phyloP scores from a whole-genome alignment of 2,113 vertebrate genomes.

The Myiozetetes cayanensis region DNA sequence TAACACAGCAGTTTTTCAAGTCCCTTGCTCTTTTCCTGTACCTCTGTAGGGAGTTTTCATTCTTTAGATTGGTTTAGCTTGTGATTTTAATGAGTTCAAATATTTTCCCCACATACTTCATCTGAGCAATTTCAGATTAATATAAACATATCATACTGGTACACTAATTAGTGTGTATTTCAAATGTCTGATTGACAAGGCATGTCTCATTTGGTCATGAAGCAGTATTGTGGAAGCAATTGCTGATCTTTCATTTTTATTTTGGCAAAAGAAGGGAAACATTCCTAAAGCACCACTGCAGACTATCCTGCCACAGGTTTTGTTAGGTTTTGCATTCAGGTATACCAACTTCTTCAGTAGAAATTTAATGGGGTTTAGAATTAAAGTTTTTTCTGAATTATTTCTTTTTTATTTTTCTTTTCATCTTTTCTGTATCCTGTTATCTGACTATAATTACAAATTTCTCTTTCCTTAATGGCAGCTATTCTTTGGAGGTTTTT shows the following conservation, averaged over 20 bases:
- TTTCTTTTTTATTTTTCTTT: not conserved
- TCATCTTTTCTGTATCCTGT: not conserved
- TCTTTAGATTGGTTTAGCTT: slow-evolving; percentile 24
- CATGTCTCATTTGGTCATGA: not conserved
- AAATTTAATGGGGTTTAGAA: not conserved
- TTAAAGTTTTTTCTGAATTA: not conserved
- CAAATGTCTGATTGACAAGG: not conserved
- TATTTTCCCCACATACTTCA: not conserved
- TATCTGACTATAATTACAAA: not conserved
- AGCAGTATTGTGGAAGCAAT: not conserved
- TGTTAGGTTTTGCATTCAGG: not conserved
- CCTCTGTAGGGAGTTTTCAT: not conserved
- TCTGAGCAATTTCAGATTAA: slow-evolving; percentile 2
- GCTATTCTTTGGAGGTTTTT: not conserved
- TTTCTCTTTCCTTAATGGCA: not conserved
- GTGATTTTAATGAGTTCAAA: not conserved
- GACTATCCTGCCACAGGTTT: not conserved
- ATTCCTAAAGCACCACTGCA: not conserved
- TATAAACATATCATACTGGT: not conserved
- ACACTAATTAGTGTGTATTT: not conserved
- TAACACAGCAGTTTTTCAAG: not conserved
- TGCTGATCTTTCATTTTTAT: not conserved
- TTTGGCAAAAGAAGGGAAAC: not conserved
- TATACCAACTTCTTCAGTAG: not conserved
- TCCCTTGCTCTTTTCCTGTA: not conserved